phyloP scores from a whole-genome alignment of 2,888 invertebrate genomes.

The Leptopilina myrica region DNA sequence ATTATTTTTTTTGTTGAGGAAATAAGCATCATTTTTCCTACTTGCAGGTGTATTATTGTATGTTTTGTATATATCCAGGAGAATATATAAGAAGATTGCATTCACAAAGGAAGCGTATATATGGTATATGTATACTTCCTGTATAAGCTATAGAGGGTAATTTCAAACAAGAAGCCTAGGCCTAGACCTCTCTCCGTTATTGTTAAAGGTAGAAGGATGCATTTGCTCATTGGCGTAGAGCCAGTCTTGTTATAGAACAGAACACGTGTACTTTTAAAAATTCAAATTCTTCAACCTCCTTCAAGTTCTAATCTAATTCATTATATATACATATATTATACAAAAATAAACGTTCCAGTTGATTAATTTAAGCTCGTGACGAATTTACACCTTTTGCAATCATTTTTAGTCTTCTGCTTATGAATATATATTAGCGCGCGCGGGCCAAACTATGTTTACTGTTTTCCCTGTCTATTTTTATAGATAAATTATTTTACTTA shows the following conservation, averaged over 20 bases:
- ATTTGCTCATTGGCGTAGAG: conserved; percentile 42
- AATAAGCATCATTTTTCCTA: too few species aligned
- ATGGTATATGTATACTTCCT: too few species aligned
- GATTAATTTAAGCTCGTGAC: conserved; percentile 1
- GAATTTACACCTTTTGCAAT: neutral
- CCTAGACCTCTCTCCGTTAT: conserved; percentile 22
- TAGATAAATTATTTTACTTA: too few species aligned
- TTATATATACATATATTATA: neutral
- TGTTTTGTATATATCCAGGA: too few species aligned
- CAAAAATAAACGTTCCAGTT: conserved; percentile 20
- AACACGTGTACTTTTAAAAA: conserved; percentile 22
- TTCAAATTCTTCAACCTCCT: conserved; percentile 10
- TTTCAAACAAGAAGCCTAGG: conserved; percentile 42
- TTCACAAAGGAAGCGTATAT: too few species aligned
- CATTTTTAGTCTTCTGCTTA: too few species aligned
- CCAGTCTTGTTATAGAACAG: conserved; percentile 41
- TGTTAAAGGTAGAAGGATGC: conserved; percentile 37
- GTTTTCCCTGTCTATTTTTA: too few species aligned
- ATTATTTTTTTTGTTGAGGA: too few species aligned
- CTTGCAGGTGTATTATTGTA: too few species aligned
- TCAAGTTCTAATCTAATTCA: neutral
- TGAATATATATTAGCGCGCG: too few species aligned
- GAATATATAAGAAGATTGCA: too few species aligned
- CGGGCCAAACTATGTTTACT: too few species aligned
- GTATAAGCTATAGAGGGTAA: conserved; percentile 48